Conservation (phyloP, 2,888 invertebrate genomes). For the Belgica antarctica region DNA sequence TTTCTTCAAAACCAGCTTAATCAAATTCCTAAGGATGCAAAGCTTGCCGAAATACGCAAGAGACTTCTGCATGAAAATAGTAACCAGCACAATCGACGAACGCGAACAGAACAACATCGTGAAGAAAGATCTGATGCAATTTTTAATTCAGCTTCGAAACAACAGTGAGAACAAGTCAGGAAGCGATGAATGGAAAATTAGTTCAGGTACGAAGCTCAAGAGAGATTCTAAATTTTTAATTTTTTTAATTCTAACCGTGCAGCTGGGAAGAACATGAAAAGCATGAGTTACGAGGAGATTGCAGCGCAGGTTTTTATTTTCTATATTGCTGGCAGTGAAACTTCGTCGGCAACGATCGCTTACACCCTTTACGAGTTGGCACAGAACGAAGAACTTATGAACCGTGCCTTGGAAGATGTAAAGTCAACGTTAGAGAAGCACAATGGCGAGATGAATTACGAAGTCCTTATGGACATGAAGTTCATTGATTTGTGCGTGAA, state of each 20-base stretch:
- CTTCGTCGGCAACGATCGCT: slow-evolving; percentile 53
- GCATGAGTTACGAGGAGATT: slow-evolving; percentile 52
- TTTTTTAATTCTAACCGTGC: no score
- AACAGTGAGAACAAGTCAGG: slow-evolving; percentile 47
- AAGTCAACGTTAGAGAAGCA: slow-evolving; percentile 50
- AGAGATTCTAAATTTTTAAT: no score
- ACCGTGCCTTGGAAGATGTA: slow-evolving; percentile 52
- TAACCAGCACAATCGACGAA: slow-evolving; percentile 53
- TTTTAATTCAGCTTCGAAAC: slow-evolving; percentile 56
- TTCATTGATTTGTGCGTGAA: slow-evolving; percentile 55
- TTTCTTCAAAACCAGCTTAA: no score
- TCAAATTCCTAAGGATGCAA: slow-evolving; percentile 46
- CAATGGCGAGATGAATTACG: slow-evolving; percentile 52
- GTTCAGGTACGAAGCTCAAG: no score
- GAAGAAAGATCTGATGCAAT: slow-evolving; percentile 56
- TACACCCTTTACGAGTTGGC: slow-evolving; percentile 55
- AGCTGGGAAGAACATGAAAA: slow-evolving; percentile 32
- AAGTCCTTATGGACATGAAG: slow-evolving; percentile 54
- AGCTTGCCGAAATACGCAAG: slow-evolving; percentile 47
- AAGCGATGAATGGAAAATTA: slow-evolving; percentile 46
- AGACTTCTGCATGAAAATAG: slow-evolving; percentile 51
- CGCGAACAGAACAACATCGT: slow-evolving; percentile 54
- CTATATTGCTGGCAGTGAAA: slow-evolving; percentile 56
- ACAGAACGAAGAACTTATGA: slow-evolving; percentile 52
- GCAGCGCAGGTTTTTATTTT: slow-evolving; percentile 54